These are phyloP conservation scores for Pristionchus mayeri DNA, from an alignment of 2,888 invertebrate species.

Conservation along the genomic window DNA sequence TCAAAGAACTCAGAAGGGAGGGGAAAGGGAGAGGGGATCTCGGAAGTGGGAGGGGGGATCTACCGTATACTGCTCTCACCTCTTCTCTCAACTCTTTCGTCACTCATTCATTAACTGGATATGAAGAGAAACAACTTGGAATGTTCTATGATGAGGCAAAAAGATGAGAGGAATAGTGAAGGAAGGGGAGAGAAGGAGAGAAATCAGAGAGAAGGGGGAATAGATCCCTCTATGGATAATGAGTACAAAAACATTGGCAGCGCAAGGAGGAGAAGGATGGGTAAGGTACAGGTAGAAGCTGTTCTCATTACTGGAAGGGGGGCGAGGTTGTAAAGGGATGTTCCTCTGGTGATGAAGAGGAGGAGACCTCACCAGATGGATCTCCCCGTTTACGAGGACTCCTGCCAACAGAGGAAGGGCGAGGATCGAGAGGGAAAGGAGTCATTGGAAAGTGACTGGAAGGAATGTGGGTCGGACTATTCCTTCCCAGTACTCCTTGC, in stretches of 20 bases:
- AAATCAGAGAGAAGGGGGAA: not conserved
- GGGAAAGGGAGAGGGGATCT: not conserved
- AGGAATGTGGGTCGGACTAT: slow-evolving; percentile 17
- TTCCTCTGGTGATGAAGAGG: not conserved
- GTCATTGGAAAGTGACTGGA: slow-evolving; percentile 34
- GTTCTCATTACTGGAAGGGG: not conserved
- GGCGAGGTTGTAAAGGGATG: not conserved
- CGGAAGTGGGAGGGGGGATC: slow-evolving; percentile 24
- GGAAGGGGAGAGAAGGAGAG: not conserved
- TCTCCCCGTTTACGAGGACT: not conserved
- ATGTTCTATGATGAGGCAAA: not conserved
- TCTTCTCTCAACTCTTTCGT: slow-evolving; percentile 31
- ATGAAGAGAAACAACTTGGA: slow-evolving; percentile 27
- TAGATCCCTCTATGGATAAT: slow-evolving; percentile 20
- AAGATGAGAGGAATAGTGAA: not conserved
- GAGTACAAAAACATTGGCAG: slow-evolving; percentile 4
- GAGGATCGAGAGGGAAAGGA: slow-evolving; percentile 24
- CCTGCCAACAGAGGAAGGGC: not conserved
- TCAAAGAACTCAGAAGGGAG: not conserved
- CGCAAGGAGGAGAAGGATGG: not conserved
- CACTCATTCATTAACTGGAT: slow-evolving; percentile 38
- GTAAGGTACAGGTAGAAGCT: not conserved
- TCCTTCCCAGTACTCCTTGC: slow-evolving; percentile 12
- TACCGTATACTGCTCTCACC: slow-evolving; percentile 22
- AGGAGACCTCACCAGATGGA: not conserved